Base-by-base conservation (phyloP, 2,113 vertebrate genomes). In the Macrotus californicus region DNA sequence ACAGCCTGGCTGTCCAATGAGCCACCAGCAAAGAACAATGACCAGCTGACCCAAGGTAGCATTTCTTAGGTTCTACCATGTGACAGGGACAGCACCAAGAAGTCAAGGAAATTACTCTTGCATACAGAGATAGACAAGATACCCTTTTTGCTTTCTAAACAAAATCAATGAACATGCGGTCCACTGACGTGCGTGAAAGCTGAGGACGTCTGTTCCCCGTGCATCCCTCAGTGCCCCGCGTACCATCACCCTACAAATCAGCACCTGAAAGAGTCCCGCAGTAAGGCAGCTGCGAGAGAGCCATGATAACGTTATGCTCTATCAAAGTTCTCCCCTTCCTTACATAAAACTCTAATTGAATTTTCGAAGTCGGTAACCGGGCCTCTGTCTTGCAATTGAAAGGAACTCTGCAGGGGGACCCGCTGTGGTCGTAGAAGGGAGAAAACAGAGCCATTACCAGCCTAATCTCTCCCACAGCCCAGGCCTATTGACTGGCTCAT, bases 341-440 rank as follows among this genome's bases (percentile, higher is more conserved):
- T 94, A 39, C 56, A 85, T 36, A 95, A 93, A 94, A 94, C 92
- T 56, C 87, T 94, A 94, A 97, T 82, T 95, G 96, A 98, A 94
- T 89, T 88, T 93, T 69, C 46, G 34, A 46, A 70, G 80, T 93
- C 83, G 82, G 70, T 61, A 56, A 92, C 87, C 36, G 19, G 18
- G 91, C 96, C 96, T 97, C 87, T 73, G 94, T 89, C 92, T 76
- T 76, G 12, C 87, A 72, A 39, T 48, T 79, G 96, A 97, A 96
- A 92, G 93, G 73, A 83, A 94, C 91, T 72, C 95, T 89, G 72
- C n/a, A 4, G 93, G 96, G 93, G 92, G 29, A 86, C 76, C 84
- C 94, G 92, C 72, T 21, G 79, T 91, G 87, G 94, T 93, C 97
- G 67, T 5, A 87, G 94, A 82, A 95, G 75, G 95, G 90, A 72